Conservation (phyloP, 2,113 vertebrate species). For the Plotosus lineatus region DNA sequence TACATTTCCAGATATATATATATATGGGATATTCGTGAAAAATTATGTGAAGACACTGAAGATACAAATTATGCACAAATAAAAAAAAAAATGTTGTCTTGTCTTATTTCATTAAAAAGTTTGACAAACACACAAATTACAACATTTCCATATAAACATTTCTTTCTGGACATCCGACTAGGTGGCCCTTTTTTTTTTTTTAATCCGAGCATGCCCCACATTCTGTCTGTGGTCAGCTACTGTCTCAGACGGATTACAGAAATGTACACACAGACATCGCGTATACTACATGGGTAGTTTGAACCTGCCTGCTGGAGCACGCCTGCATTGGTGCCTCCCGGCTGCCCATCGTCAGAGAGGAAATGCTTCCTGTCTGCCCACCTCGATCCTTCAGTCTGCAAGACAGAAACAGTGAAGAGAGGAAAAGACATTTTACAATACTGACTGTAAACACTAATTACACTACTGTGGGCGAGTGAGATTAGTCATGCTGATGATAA, state of each 20-base stretch:
- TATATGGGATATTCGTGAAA: too few species aligned
- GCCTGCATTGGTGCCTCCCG: conserved; percentile 64
- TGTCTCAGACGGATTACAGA: conserved; percentile 43
- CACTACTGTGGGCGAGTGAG: background rate
- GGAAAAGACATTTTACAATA: background rate
- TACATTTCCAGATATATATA: too few species aligned
- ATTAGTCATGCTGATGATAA: background rate
- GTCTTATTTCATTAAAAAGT: too few species aligned
- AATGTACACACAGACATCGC: too few species aligned
- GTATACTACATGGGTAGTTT: background rate
- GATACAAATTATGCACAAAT: too few species aligned
- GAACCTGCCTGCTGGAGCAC: conserved; percentile 61
- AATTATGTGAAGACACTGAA: too few species aligned
- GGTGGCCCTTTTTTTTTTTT: conserved; percentile 42
- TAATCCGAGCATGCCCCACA: conserved; percentile 51
- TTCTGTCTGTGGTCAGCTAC: conserved; percentile 4
- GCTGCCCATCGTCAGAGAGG: conserved; percentile 62
- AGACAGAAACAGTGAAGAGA: background rate
- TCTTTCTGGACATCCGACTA: background rate
- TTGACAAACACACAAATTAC: too few species aligned
- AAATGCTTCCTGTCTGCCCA: conserved; percentile 64
- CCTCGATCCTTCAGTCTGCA: conserved; percentile 62
- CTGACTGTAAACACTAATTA: background rate
- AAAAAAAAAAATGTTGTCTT: too few species aligned
- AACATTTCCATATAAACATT: background rate